These are phyloP conservation scores for Ramphastos sulfuratus DNA, from an alignment of 2,113 vertebrate species.

Conservation along the genomic window DNA sequence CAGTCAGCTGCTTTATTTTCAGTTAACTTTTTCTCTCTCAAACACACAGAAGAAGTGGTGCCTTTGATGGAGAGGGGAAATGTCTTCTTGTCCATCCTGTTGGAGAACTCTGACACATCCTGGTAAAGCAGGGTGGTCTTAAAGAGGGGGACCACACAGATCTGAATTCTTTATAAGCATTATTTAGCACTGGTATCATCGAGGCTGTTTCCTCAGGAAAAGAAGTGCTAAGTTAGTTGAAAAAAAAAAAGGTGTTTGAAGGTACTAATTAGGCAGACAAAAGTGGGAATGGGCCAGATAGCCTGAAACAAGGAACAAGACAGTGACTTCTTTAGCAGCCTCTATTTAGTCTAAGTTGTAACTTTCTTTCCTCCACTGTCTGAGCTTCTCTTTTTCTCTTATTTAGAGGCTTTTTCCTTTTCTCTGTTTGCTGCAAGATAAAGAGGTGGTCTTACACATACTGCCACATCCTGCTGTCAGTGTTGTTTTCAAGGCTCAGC, in stretches of 20 bases:
- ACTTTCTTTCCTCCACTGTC: background rate
- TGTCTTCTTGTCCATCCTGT: background rate
- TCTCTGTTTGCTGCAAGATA: background rate
- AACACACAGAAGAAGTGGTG: background rate
- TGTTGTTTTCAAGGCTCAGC: background rate
- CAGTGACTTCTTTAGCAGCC: background rate
- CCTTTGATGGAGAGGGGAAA: background rate
- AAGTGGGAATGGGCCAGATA: slow-evolving; percentile 27
- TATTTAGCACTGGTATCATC: background rate
- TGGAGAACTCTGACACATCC: background rate
- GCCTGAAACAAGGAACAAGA: background rate
- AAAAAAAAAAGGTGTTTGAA: background rate
- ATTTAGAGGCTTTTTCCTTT: background rate
- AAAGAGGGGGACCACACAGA: background rate
- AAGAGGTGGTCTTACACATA: background rate
- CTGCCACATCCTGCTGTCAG: background rate
- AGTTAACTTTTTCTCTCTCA: slow-evolving; percentile 17
- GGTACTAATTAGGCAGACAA: slow-evolving; percentile 44
- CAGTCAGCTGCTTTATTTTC: slow-evolving; percentile 29
- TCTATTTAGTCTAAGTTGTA: background rate
- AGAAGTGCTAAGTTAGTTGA: background rate
- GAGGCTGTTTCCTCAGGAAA: slow-evolving; percentile 17
- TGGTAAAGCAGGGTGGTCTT: background rate
- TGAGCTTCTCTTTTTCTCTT: background rate
- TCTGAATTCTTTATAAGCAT: background rate